phyloP scores from a whole-genome alignment of 2,888 invertebrate genomes.

The Chrysolina oricalcia region DNA sequence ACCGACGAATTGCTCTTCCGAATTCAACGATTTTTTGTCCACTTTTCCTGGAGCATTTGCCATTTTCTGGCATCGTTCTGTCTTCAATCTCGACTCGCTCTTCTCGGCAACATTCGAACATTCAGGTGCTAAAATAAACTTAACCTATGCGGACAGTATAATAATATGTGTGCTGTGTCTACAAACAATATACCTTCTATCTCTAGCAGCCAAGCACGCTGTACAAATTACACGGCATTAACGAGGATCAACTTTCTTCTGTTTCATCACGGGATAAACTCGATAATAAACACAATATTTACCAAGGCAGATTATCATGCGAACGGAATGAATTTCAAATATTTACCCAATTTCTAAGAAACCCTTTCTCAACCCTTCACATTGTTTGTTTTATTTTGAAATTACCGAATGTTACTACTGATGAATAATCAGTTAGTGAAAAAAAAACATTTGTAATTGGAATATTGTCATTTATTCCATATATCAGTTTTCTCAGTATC shows the following conservation, averaged over 20 bases:
- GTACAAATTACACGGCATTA: slow-evolving; percentile 15
- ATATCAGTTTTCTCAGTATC: too few relatives aligned
- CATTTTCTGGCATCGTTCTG: slow-evolving; percentile 14
- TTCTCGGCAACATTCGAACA: slow-evolving; percentile 31
- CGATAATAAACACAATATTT: slow-evolving; percentile 14
- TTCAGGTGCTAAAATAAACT: slow-evolving; percentile 70
- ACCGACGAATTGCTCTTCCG: too few relatives aligned
- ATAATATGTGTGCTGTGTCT: slow-evolving; percentile 55
- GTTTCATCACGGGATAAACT: slow-evolving; percentile 3
- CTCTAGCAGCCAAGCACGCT: slow-evolving; percentile 7
- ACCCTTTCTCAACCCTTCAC: background rate
- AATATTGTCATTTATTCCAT: too few relatives aligned
- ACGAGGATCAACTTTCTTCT: slow-evolving; percentile 22
- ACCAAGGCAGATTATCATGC: background rate
- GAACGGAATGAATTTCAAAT: slow-evolving; percentile 14
- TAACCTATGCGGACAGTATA: slow-evolving; percentile 66
- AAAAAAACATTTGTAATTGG: too few relatives aligned
- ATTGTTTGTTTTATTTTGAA: background rate
- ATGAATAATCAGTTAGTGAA: background rate
- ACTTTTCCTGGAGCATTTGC: background rate
- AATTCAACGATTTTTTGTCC: background rate
- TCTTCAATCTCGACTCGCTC: slow-evolving; percentile 5
- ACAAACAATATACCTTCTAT: slow-evolving; percentile 42
- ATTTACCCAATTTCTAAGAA: slow-evolving; percentile 2
- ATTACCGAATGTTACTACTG: background rate